A percentile compares a stretch with the other conserved stretches of the same genome.
Evolutionary conservation across 2,113 vertebrate genomes (phyloP).

Genomic region (Parotia lawesii): DNA sequence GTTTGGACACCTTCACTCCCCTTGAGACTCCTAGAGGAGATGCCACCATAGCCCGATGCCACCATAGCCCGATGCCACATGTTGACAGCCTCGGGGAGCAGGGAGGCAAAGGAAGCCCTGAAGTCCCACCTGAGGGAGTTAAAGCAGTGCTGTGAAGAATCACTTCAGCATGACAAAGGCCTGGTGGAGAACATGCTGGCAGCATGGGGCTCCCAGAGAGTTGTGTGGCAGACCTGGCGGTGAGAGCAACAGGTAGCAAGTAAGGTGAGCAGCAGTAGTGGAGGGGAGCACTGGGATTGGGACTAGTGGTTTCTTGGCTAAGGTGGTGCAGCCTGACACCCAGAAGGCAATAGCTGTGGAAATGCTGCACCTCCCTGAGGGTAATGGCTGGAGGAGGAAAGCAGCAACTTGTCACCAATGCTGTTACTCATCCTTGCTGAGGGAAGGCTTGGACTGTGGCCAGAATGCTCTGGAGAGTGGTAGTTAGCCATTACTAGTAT

Average conservation of each 20-base stretch:
- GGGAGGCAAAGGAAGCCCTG: not conserved
- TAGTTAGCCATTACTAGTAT: not conserved
- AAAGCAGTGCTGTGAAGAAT: not conserved
- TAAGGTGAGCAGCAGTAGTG: not conserved
- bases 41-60: not conserved
- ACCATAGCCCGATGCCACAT: not conserved
- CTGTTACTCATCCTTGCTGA: not conserved
- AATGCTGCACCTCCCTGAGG: not conserved
- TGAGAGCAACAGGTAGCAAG: not conserved
- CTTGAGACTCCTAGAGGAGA: not conserved
- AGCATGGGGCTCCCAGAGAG: not conserved
- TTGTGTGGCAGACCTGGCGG: not conserved
- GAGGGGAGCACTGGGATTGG: not conserved
- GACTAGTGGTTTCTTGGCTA: not conserved
- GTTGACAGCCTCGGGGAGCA: accelerated
- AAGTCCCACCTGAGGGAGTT: not conserved
- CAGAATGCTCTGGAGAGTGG: not conserved
- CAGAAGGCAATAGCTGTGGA: not conserved
- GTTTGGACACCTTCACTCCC: not conserved
- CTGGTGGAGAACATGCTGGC: not conserved
- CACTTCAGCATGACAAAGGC: accelerated
- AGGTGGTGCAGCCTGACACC: not conserved
- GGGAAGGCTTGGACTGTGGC: not conserved
- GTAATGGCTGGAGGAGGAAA: not conserved
- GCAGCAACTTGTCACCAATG: not conserved